Conservation (phyloP, 2,113 vertebrate species). For the Myotis davidii region DNA sequence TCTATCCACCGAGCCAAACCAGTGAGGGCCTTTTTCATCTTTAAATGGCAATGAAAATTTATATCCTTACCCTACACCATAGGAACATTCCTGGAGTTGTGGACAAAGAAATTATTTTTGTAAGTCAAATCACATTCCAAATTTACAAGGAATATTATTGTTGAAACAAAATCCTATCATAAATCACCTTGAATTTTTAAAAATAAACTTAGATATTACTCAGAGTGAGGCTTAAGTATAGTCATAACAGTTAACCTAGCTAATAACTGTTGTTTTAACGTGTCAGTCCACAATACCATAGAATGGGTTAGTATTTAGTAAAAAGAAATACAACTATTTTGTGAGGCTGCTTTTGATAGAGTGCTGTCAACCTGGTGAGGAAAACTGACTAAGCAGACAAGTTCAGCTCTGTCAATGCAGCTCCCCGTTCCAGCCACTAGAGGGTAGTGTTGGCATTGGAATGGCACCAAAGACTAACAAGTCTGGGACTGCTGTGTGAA, state of each 20-base stretch:
- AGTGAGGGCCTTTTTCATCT: too few relatives aligned
- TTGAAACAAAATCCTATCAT: not conserved
- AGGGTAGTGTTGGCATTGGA: constrained; percentile 73
- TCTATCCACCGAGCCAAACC: too few relatives aligned
- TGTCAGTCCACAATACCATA: not conserved
- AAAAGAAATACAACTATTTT: not conserved
- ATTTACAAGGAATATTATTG: not conserved
- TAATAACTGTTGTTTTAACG: not conserved
- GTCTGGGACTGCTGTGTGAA: not conserved
- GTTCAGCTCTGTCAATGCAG: not conserved
- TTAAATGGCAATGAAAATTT: not conserved
- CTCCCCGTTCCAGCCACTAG: constrained; percentile 57
- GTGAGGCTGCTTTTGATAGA: not conserved
- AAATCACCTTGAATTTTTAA: not conserved
- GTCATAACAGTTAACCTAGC: not conserved
- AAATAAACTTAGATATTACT: not conserved
- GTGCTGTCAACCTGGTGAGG: not conserved
- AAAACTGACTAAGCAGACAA: not conserved
- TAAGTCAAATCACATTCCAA: not conserved
- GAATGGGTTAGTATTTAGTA: not conserved
- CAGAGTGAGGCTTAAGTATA: not conserved
- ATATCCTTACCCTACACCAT: not conserved
- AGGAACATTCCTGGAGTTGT: not conserved
- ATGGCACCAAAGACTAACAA: not conserved
- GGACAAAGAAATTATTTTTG: not conserved